These are phyloP conservation scores for Aphaenogaster rudis DNA, from an alignment of 1,140 invertebrate genomes.

Conservation along the genomic window DNA sequence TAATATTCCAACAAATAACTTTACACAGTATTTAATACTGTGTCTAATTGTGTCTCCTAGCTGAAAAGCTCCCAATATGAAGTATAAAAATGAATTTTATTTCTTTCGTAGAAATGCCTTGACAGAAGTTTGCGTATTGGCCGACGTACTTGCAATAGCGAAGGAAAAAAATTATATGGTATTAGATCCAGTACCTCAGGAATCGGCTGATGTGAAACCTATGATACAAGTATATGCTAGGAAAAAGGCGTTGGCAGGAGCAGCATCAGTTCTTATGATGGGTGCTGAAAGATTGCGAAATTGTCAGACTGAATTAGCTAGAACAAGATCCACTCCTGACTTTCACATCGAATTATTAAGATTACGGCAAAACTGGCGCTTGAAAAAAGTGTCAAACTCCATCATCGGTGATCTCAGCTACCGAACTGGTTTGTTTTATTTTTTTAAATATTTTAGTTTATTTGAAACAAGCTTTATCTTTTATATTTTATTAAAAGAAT, in stretches of 20 bases:
- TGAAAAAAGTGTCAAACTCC: constrained; percentile 97
- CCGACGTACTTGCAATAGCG: constrained; percentile 96
- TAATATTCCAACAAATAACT: too few species aligned
- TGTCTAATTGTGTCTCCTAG: too few species aligned
- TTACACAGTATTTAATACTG: too few species aligned
- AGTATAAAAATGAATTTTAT: too few species aligned
- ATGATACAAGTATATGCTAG: constrained; percentile 96
- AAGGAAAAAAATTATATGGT: constrained; percentile 98
- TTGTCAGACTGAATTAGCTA: constrained; percentile 92
- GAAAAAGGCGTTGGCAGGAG: constrained; percentile 96
- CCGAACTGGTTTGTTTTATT: constrained; percentile 90
- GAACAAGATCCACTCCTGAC: constrained; percentile 92
- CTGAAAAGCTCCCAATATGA: too few species aligned
- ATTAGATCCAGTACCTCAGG: constrained; percentile 96
- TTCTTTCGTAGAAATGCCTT: constrained; percentile 89
- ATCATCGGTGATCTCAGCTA: constrained; percentile 99
- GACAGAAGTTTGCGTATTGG: constrained; percentile 96
- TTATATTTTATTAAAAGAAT: constrained; percentile 23
- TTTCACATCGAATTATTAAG: constrained; percentile 97
- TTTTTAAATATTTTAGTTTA: neutral
- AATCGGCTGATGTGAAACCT: constrained; percentile 93
- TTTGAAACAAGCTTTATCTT: neutral
- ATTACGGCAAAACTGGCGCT: constrained; percentile 96
- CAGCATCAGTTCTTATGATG: constrained; percentile 92
- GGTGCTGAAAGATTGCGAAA: constrained; percentile 95